These are phyloP conservation scores for Caenorhabditis plicata DNA, from an alignment of 2,888 invertebrate species.

Conservation along the genomic window DNA sequence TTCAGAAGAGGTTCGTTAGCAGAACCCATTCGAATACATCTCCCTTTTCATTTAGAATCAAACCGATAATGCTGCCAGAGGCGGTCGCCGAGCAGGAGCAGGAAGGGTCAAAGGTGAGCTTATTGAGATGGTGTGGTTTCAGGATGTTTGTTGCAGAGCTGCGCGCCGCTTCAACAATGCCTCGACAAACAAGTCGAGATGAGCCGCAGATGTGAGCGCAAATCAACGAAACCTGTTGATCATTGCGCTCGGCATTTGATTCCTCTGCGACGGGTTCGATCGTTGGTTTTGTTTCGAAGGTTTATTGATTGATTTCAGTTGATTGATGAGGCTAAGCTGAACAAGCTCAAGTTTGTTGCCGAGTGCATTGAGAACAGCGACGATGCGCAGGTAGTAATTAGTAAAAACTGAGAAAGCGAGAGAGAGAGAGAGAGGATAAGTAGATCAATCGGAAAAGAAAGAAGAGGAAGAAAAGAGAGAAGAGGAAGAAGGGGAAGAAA, in stretches of 20 bases:
- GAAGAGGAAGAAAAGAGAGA: no score
- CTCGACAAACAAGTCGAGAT: slow-evolving; percentile 24
- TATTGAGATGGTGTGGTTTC: slow-evolving; percentile 20
- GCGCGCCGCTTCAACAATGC: slow-evolving; percentile 27
- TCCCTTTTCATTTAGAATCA: slow-evolving; percentile 18
- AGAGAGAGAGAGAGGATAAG: no score
- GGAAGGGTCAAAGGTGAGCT: slow-evolving; percentile 14
- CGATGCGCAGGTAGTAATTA: no score
- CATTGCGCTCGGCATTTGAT: slow-evolving; percentile 26
- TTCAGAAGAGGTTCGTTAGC: no score
- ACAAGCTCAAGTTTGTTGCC: slow-evolving; percentile 25
- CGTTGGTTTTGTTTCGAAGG: not conserved
- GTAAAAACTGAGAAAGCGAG: no score
- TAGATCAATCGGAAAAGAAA: no score
- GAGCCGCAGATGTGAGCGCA: slow-evolving; percentile 18
- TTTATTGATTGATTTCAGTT: not conserved
- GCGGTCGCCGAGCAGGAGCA: slow-evolving; percentile 24
- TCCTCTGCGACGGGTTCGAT: slow-evolving; percentile 15
- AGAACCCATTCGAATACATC: no score
- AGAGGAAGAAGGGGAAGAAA: no score
- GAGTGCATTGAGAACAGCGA: no score
- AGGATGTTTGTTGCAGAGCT: no score
- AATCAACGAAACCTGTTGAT: slow-evolving; percentile 23
- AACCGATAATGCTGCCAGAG: slow-evolving; percentile 25
- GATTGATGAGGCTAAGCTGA: slow-evolving; percentile 28